Evolutionary conservation across 2,888 invertebrate genomes (phyloP), one percentile per base, ranked within the genome.

Genomic region (Pinctada fucata): DNA sequence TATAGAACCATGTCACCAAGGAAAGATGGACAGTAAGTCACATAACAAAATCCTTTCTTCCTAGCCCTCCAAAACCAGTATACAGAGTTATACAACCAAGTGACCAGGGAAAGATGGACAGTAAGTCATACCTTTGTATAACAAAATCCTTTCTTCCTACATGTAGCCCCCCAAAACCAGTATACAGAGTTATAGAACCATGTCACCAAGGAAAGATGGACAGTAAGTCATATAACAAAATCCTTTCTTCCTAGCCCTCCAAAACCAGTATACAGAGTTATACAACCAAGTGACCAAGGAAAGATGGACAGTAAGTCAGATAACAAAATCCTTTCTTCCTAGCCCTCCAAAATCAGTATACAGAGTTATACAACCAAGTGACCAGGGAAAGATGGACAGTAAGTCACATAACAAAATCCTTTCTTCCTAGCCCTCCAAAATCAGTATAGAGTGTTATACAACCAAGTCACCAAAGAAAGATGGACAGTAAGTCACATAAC

Each of bases 331-430:
- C 94, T 78, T 97, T 97, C 93, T 96, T 96, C 89, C 93, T 94
- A 87, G 94, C 95, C 88, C 93, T 97, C 6, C 94, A 94, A 90
- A 94, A 93, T 71, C 94, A 95, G 82, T 95, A 95, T 90, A 88
- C 92, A 16, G 94, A 94, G 85, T 93, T 96, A 76, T 95, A 96
- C 77, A 92, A 94, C 75, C 93, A 93, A 88, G 94, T 94, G 6
- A 94, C 95, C 75, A 90, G 93, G 45, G 94, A 96, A 87, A 94
- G 95, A 79, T 97, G 96, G 96, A 94, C 96, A 81, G 95, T 97
- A 85, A 87, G 90, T 86, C 16, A 58, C 4, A 13, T 10, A 52
- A 6, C n/a, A n/a, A n/a, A 45, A 16, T 72, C 2, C n/a, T 16
- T 58, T n/a, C 52, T 69, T 8, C 10, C 8, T 10, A 52, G 50